A percentile compares a stretch with the other conserved stretches of the same genome.
Evolutionary conservation across 2,113 vertebrate genomes (phyloP).

Genomic region (Corapipo altera): DNA sequence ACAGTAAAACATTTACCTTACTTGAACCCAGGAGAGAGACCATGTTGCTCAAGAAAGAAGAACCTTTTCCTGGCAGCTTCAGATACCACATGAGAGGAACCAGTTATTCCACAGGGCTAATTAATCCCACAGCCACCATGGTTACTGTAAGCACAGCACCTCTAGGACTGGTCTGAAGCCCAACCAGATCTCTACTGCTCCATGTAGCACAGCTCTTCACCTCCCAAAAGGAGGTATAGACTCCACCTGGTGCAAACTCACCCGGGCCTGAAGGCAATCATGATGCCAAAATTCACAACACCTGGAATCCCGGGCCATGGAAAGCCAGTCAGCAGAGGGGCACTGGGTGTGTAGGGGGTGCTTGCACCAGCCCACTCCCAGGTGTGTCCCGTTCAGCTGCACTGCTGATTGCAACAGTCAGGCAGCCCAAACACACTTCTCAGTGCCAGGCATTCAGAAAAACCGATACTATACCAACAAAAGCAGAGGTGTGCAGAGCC

Average conservation of each 20-base stretch:
- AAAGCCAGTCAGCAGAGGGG: rapidly evolving
- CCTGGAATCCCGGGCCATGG: not conserved
- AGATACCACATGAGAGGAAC: rapidly evolving
- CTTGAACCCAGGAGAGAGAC: rapidly evolving
- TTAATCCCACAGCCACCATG: not conserved
- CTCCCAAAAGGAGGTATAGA: rapidly evolving
- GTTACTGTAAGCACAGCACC: not conserved
- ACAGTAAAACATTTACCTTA: not conserved
- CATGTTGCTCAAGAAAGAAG: rapidly evolving
- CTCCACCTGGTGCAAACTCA: not conserved
- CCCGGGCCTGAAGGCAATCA: no score
- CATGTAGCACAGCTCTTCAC: not conserved
- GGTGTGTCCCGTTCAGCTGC: not conserved
- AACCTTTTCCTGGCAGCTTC: rapidly evolving
- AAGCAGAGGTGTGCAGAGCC: not conserved
- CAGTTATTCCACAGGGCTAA: rapidly evolving
- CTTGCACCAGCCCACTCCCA: not conserved
- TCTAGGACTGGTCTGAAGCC: not conserved
- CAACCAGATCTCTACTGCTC: rapidly evolving
- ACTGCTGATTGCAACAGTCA: rapidly evolving
- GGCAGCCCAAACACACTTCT: rapidly evolving
- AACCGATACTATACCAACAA: rapidly evolving
- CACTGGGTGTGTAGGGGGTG: no score
- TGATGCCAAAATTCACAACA: not conserved
- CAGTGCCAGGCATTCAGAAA: no score